Percentiles rank a stretch among this genome's conserved stretches.
Conservation (phyloP, 2,797 vertebrate genomes). For the Sebastes wilsoni region DNA sequence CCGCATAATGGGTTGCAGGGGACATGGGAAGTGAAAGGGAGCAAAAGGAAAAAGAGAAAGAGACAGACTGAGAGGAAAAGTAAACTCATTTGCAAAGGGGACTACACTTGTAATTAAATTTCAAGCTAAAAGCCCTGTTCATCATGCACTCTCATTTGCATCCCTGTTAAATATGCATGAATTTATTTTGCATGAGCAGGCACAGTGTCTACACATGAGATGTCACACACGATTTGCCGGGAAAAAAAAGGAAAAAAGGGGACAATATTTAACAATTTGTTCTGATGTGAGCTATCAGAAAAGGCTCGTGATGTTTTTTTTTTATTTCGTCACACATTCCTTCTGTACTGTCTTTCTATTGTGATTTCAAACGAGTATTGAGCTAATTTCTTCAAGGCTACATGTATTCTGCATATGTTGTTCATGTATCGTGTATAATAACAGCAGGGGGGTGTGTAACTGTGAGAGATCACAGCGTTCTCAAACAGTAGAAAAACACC, state of each 20-base stretch:
- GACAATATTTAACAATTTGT: slow-evolving; percentile 32
- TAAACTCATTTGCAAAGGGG: slow-evolving; percentile 77
- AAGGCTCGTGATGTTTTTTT: background rate
- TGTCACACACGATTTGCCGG: slow-evolving; percentile 46
- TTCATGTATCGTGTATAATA: slow-evolving; percentile 11
- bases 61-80: slow-evolving; percentile 50
- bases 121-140: slow-evolving; percentile 82
- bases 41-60: slow-evolving; percentile 36
- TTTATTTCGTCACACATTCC: background rate
- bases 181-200: slow-evolving; percentile 79
- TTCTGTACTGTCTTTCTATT: slow-evolving; percentile 3
- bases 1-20: slow-evolving; percentile 60
- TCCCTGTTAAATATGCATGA: slow-evolving; percentile 82
- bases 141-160: slow-evolving; percentile 80
- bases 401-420: background rate
- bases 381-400: slow-evolving; percentile 12
- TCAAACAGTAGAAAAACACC: slow-evolving; percentile 12
- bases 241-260: slow-evolving; percentile 2
- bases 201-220: slow-evolving; percentile 63
- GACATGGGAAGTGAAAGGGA: slow-evolving; percentile 57
- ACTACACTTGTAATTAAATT: slow-evolving; percentile 80
- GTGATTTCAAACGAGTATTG: slow-evolving; percentile 5
- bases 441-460: background rate
- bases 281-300: slow-evolving; percentile 21
- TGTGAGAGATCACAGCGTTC: slow-evolving; percentile 15